Conservation (phyloP, 92 coral and sea anemone species). For the Chrysogorgia sp. region DNA sequence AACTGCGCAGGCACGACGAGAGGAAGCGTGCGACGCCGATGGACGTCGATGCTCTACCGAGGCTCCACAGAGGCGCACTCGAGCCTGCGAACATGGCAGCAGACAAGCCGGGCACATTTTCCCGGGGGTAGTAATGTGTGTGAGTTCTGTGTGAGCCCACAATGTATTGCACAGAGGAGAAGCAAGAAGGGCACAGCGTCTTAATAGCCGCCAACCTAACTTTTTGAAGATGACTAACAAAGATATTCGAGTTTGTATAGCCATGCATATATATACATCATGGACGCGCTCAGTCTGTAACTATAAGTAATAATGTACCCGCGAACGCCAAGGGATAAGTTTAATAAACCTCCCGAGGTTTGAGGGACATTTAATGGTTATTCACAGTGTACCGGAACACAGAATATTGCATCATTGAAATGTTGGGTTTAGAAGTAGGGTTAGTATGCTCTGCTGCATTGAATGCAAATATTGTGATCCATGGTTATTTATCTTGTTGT, state of each 20-base stretch:
- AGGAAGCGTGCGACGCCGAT: not conserved
- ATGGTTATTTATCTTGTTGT: no score
- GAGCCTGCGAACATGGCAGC: conserved; percentile 26
- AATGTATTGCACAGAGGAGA: not conserved
- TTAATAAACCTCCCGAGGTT: no score
- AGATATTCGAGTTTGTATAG: not conserved
- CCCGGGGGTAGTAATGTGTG: conserved; percentile 17
- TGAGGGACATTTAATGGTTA: no score
- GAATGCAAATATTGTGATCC: no score
- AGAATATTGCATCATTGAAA: no score
- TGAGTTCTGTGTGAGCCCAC: conserved; percentile 16
- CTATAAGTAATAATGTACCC: no score
- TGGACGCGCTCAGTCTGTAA: no score
- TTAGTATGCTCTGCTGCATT: no score
- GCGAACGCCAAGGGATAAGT: no score
- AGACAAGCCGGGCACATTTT: conserved; percentile 31
- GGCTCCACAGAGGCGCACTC: conserved; percentile 27
- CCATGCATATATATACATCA: not conserved
- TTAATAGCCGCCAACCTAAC: not conserved
- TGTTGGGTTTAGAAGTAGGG: no score
- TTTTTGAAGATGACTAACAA: not conserved
- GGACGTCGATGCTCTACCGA: not conserved
- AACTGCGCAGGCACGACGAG: not conserved
- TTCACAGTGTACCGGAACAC: no score
- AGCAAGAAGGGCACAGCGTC: not conserved